phyloP scores from a whole-genome alignment of 2,797 vertebrate genomes.

The Brotula barbata region DNA sequence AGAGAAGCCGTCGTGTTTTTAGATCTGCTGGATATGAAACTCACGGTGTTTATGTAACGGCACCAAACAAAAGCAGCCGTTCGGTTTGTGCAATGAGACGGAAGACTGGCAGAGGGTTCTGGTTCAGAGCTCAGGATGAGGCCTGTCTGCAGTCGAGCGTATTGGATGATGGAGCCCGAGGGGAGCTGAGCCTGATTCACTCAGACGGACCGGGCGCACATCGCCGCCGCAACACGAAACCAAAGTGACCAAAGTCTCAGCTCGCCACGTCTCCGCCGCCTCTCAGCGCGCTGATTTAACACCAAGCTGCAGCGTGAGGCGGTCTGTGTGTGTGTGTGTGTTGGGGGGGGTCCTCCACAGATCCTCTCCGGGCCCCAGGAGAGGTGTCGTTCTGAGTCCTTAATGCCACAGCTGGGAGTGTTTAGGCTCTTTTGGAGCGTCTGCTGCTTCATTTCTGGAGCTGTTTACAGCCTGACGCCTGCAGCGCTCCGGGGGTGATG shows the following conservation, averaged over 20 bases:
- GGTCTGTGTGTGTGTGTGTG: neutral
- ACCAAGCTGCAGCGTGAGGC: constrained; percentile 20
- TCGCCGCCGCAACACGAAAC: constrained; percentile 48
- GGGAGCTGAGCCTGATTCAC: constrained; percentile 40
- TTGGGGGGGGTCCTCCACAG: constrained; percentile 26
- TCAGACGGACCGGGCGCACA: constrained; percentile 10
- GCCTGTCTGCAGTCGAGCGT: constrained; percentile 22
- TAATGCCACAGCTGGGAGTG: constrained; percentile 71
- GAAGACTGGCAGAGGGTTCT: constrained; percentile 58
- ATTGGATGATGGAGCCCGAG: constrained; percentile 16
- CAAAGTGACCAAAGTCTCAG: constrained; percentile 27
- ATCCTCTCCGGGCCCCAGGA: constrained; percentile 46
- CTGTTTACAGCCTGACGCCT: constrained; percentile 74
- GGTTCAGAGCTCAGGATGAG: constrained; percentile 63
- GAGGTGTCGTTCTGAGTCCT: constrained; percentile 59
- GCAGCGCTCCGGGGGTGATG: constrained; percentile 53
- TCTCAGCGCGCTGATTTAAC: constrained; percentile 54
- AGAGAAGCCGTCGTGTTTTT: constrained; percentile 22
- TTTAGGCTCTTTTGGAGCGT: constrained; percentile 65
- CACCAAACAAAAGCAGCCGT: constrained; percentile 44
- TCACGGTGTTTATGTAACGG: constrained; percentile 60
- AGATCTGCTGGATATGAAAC: constrained; percentile 52
- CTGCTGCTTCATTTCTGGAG: constrained; percentile 75
- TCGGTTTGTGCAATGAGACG: constrained; percentile 50
- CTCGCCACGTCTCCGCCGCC: no score